These are phyloP conservation scores for Orthonevra nobilis DNA, from an alignment of 2,888 invertebrate species.

Conservation along the genomic window DNA sequence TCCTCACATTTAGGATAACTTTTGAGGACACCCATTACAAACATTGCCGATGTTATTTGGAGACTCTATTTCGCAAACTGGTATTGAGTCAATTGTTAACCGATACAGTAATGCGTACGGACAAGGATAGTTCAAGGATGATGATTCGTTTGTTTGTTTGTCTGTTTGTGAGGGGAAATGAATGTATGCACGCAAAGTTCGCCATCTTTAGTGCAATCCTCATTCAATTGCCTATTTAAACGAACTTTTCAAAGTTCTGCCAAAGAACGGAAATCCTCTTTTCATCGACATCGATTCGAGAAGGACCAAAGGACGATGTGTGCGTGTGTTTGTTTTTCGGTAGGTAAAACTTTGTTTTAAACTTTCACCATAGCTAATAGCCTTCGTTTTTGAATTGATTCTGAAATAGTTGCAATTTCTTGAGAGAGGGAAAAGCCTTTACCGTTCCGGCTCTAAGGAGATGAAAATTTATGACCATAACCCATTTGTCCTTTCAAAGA, in stretches of 20 bases:
- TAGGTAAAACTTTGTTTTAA: conserved; percentile 50
- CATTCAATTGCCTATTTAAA: conserved; percentile 46
- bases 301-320: no score
- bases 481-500: conserved; percentile 61
- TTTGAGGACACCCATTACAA: no score
- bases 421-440: background rate
- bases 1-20: no score
- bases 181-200: conserved; percentile 45
- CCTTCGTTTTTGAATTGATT: conserved; percentile 68
- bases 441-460: conserved; percentile 1
- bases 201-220: conserved; percentile 43
- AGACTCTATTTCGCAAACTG: no score
- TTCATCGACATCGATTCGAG: no score
- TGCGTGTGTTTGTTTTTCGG: background rate
- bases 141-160: conserved; percentile 25
- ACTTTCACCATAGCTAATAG: conserved; percentile 60
- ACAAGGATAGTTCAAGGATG: no score
- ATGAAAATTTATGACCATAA: conserved; percentile 57
- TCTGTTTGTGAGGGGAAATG: conserved; percentile 19
- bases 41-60: no score
- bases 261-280: no score
- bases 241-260: no score
- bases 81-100: no score
- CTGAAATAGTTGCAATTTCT: conserved; percentile 63
- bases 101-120: no score